Evolutionary conservation across 2,888 invertebrate species (phyloP).

Genomic region (Lithodes maja): DNA sequence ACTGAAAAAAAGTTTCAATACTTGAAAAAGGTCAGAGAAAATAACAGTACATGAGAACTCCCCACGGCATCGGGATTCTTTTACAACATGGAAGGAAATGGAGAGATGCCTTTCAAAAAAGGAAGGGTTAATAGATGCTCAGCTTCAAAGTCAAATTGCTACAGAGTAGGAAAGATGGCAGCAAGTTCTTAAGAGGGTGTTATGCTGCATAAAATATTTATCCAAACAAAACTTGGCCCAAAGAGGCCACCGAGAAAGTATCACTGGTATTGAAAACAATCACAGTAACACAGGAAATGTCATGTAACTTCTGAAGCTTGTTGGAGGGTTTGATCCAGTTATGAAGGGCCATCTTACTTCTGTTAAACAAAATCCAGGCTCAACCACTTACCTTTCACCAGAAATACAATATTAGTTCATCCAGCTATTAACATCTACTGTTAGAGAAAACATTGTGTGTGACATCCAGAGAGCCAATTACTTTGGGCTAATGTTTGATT

Average conservation of each 20-base stretch:
- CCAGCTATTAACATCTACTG: constrained; percentile 12
- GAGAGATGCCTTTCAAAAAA: background rate
- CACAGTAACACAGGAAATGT: background rate
- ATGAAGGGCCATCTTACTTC: constrained; percentile 5
- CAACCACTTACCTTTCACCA: background rate
- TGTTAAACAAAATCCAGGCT: constrained; percentile 10
- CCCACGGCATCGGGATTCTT: constrained; percentile 5
- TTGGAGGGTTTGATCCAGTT: constrained; percentile 5
- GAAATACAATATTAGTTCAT: constrained; percentile 14
- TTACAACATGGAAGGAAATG: constrained; percentile 21
- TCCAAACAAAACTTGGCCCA: background rate
- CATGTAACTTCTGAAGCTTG: background rate
- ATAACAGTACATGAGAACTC: background rate
- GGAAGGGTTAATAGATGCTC: constrained; percentile 1
- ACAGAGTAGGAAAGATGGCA: constrained; percentile 9
- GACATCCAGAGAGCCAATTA: constrained; percentile 22
- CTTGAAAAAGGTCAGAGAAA: constrained; percentile 9
- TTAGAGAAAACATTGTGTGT: background rate
- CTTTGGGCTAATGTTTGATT: constrained; percentile 16
- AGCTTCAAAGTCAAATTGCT: constrained; percentile 13
- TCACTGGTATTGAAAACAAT: background rate
- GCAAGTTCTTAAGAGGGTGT: background rate
- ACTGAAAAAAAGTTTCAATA: constrained; percentile 9
- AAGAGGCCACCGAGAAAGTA: constrained; percentile 15
- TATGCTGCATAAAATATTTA: background rate